Conservation (phyloP, 2,888 invertebrate genomes). For the Notodonta ziczac region DNA sequence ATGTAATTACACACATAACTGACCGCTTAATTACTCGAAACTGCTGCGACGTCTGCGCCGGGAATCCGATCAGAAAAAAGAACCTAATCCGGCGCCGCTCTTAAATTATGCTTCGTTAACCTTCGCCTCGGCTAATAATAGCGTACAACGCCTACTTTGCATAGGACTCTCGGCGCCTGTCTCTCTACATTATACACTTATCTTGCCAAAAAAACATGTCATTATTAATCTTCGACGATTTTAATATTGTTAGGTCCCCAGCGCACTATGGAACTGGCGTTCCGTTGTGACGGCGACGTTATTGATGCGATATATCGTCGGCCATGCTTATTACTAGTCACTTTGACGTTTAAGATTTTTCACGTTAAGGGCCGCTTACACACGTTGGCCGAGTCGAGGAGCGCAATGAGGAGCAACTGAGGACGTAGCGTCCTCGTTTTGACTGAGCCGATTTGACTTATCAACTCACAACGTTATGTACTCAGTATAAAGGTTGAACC, state of each 20-base stretch:
- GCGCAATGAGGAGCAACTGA: background rate
- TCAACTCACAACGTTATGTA: no score
- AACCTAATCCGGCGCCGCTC: conserved; percentile 65
- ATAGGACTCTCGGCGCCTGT: conserved; percentile 51
- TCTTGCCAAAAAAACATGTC: conserved; percentile 73
- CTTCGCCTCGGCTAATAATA: conserved; percentile 58
- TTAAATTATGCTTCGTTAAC: conserved; percentile 68
- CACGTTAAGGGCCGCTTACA: conserved; percentile 35
- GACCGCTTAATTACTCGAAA: conserved; percentile 78
- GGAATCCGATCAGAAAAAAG: conserved; percentile 64
- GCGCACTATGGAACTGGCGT: conserved; percentile 23
- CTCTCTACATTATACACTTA: conserved; percentile 63
- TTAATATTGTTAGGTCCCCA: conserved; percentile 40
- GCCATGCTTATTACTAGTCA: conserved; percentile 63
- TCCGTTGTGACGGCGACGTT: conserved; percentile 26
- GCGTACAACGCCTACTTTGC: conserved; percentile 40
- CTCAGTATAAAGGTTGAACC: no score
- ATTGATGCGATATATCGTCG: conserved; percentile 31
- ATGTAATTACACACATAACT: conserved; percentile 75
- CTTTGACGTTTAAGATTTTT: conserved; percentile 43
- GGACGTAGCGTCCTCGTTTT: background rate
- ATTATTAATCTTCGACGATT: conserved; percentile 43
- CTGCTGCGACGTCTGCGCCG: conserved; percentile 61
- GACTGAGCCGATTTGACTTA: no score
- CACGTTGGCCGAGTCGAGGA: conserved; percentile 13